Conservation (phyloP, 1,140 invertebrate species). For the Monochamus saltuarius region DNA sequence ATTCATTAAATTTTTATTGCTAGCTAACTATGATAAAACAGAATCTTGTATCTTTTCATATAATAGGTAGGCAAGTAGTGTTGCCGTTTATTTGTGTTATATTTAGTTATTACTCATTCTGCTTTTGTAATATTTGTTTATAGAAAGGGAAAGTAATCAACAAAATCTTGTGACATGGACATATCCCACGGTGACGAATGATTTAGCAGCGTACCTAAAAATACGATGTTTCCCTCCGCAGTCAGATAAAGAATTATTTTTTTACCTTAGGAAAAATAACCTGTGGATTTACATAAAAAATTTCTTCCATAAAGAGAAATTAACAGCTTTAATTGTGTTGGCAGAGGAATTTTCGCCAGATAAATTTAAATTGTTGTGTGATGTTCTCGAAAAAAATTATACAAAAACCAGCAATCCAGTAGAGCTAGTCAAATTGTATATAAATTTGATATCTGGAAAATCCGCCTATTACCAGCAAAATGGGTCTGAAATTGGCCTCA, state of each 20-base stretch:
- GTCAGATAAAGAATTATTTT: constrained; percentile 15
- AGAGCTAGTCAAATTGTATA: constrained; percentile 31
- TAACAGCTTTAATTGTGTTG: background rate
- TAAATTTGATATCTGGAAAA: constrained; percentile 26
- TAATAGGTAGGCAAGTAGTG: constrained; percentile 54
- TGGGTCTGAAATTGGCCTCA: constrained; percentile 19
- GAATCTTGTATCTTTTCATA: constrained; percentile 49
- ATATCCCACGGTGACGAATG: constrained; percentile 26
- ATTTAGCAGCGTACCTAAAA: constrained; percentile 9
- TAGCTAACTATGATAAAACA: no score
- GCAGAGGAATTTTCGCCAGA: constrained; percentile 26
- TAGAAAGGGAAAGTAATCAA: constrained; percentile 25
- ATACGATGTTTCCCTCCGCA: constrained; percentile 14
- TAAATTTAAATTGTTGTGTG: constrained; percentile 27
- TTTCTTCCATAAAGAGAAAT: background rate
- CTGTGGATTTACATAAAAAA: constrained; percentile 27
- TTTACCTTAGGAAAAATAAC: constrained; percentile 17
- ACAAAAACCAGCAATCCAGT: constrained; percentile 25
- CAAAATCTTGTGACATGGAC: constrained; percentile 28
- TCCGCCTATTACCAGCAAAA: constrained; percentile 26
- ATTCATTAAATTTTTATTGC: constrained; percentile 3
- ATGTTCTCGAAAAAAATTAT: constrained; percentile 27
- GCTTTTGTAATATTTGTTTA: constrained; percentile 15
- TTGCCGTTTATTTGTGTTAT: background rate
- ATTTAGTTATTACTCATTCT: constrained; percentile 2